Percentiles rank a stretch among this genome's conserved stretches.
These are phyloP conservation scores for Pseudopipra pipra DNA, from an alignment of 2,113 vertebrate species.

Conservation along the genomic window DNA sequence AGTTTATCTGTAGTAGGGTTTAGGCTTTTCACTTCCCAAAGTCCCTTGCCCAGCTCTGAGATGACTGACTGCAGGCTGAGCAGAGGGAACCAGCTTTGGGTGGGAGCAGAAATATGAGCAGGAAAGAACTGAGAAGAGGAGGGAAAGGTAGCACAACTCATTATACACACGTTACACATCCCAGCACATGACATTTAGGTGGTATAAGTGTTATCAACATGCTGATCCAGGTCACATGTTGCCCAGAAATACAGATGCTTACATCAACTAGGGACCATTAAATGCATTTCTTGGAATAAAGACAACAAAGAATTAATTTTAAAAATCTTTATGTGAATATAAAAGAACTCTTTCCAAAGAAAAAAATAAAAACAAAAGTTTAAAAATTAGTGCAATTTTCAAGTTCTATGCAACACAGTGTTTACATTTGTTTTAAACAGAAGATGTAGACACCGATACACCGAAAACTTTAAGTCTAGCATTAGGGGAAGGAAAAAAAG, in stretches of 20 bases:
- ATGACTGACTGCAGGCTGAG: not conserved
- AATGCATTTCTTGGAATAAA: not conserved
- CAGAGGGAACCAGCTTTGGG: not conserved
- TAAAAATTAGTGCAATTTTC: constrained; percentile 70
- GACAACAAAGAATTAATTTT: not conserved
- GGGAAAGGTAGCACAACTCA: not conserved
- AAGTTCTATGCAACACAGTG: constrained; percentile 40
- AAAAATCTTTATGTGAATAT: constrained; percentile 69
- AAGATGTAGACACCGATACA: constrained; percentile 9
- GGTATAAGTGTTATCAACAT: fast-evolving
- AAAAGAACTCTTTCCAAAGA: constrained; percentile 60
- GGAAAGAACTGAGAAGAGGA: not conserved
- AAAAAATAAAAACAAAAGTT: constrained; percentile 33
- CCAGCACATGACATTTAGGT: not conserved
- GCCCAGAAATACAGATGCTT: not conserved
- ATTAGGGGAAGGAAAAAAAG: not conserved
- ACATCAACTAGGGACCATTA: no score
- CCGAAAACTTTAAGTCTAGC: not conserved
- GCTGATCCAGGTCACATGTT: not conserved
- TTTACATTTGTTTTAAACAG: constrained; percentile 39
- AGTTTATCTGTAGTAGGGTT: not conserved
- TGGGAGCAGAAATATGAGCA: not conserved
- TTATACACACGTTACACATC: fast-evolving
- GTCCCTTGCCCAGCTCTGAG: not conserved
- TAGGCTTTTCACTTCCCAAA: not conserved